Percentiles rank a stretch among this genome's conserved stretches.
These are phyloP conservation scores for Archips crataeganus DNA, from an alignment of 2,888 invertebrate species.

Conservation along the genomic window DNA sequence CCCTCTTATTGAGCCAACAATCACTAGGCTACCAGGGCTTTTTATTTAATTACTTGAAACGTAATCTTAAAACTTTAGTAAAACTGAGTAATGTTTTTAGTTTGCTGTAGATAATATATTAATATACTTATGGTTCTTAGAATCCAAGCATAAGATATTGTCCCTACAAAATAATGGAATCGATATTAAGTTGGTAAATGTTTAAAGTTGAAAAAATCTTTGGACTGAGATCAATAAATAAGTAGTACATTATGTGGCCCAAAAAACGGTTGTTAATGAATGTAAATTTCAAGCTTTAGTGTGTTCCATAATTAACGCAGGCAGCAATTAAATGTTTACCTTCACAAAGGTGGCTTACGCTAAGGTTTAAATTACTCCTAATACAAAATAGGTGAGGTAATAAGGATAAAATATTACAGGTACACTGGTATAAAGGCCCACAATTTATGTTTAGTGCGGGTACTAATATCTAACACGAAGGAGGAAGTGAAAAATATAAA, in stretches of 20 bases:
- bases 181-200: not conserved
- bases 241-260: not conserved
- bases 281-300: constrained; percentile 7
- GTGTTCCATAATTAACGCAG: constrained; percentile 12
- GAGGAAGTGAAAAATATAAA: constrained; percentile 64
- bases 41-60: too few species aligned
- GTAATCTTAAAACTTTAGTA: too few species aligned
- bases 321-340: constrained; percentile 17
- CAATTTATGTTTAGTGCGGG: constrained; percentile 40
- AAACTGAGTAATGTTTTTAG: too few species aligned
- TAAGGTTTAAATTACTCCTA: constrained; percentile 30
- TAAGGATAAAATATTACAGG: constrained; percentile 29
- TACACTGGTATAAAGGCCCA: constrained; percentile 20
- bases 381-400: constrained; percentile 33
- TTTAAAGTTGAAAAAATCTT: not conserved
- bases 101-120: too few species aligned
- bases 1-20: too few species aligned
- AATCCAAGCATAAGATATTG: too few species aligned
- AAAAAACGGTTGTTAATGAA: not conserved
- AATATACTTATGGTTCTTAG: too few species aligned
- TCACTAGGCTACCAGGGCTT: too few species aligned
- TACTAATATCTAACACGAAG: constrained; percentile 41
- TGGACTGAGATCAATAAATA: not conserved
- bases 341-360: constrained; percentile 12
- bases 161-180: not conserved